Base-by-base conservation (phyloP, 1,140 invertebrate genomes). In the Paralvinella palmiformis region DNA sequence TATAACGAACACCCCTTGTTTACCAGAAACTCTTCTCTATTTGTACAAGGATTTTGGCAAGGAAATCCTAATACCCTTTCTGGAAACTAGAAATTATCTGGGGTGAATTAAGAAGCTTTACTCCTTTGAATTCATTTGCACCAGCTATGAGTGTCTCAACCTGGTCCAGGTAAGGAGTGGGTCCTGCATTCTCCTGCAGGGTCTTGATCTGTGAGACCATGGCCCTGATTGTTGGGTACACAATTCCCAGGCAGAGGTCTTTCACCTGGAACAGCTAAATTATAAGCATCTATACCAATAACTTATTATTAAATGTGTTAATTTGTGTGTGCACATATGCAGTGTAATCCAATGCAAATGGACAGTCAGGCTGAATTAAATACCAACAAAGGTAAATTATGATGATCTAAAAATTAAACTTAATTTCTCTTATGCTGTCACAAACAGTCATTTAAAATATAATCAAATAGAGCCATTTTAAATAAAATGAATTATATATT, bases 131-230 rank as follows among this genome's bases (percentile, higher is more conserved):
- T 29, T 52, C 3, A 2, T 15, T 22, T 10, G 48, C 48, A 52
- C 48, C 17, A 52, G 48, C 20, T 52, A 52, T 3, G 20, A 52
- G 5, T 17, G 48, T 4, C 4, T 52, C n/a, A 52, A 5, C 17
- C 48, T 52, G 48, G 48, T 20, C 48, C 48, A 52, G 17, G 48
- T 52, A 52, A 52, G 48, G 48, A n/a, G 48, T 52, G 48, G 48
- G 48, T 52, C 48, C 48, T 27, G 48, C 31, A 27, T 50, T 27
- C 45, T 50, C 45, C 45, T 50, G 48, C 48, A n/a, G n/a, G n/a
- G n/a, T n/a, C n/a, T 52, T 52, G 2, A 52, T 52, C 48, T 52
- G 48, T n/a, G 3, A 52, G 7, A 10, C 4, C 24, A 52, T 29
- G 31, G 24, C 17, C 31, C 48, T 52, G 48, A 52, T 52, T 4